Percentiles rank a stretch among this genome's conserved stretches.
Conservation (phyloP, 2,797 vertebrate genomes). For the Acipenser transmontanus region DNA sequence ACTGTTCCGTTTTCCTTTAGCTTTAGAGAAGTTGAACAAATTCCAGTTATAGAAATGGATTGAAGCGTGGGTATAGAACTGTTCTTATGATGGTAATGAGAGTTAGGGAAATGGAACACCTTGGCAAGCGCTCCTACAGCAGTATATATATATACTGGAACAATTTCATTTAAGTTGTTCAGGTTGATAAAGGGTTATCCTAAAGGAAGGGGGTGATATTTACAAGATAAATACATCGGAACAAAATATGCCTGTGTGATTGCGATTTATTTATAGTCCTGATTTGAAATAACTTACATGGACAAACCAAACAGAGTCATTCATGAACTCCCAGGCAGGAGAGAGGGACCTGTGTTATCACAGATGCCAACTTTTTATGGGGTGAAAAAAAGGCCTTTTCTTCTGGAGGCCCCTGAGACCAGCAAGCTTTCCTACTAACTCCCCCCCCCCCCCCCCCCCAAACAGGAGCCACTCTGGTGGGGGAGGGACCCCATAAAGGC, state of each 20-base stretch:
- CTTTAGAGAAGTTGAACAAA: no score
- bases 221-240: slow-evolving; percentile 43
- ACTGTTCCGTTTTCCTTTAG: no score
- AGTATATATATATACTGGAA: no score
- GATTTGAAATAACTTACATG: slow-evolving; percentile 46
- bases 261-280: slow-evolving; percentile 51
- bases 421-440: slow-evolving; percentile 47
- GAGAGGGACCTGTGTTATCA: slow-evolving; percentile 62
- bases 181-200: no score
- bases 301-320: slow-evolving; percentile 36
- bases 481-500: slow-evolving; percentile 29
- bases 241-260: slow-evolving; percentile 41
- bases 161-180: no score
- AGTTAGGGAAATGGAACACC: no score
- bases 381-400: slow-evolving; percentile 59
- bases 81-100: no score
- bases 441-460: slow-evolving; percentile 20
- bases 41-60: no score
- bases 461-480: slow-evolving; percentile 33
- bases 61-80: no score
- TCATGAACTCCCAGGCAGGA: slow-evolving; percentile 46
- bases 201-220: slow-evolving; percentile 14
- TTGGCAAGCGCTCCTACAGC: no score
- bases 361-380: slow-evolving; percentile 60
- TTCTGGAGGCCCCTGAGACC: slow-evolving; percentile 45